Evolutionary conservation across 2,797 vertebrate species (phyloP), one percentile per base, ranked within the genome.

Genomic region (Enteromius unitaeniatus): DNA sequence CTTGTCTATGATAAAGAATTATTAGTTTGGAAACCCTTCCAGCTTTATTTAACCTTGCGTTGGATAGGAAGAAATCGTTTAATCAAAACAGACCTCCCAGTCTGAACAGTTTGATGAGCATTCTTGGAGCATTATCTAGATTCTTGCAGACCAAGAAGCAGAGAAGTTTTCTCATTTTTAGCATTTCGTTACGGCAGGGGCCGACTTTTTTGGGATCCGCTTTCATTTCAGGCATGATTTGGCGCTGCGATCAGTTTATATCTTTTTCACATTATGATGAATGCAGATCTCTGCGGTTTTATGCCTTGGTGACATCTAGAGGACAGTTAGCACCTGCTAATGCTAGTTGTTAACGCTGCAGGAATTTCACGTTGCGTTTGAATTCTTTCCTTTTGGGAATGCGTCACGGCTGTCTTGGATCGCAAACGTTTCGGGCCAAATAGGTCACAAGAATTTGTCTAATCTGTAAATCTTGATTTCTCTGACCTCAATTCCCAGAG

Each of bases 1-100:
- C 79, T 86, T 76, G 81, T 82, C 79, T n/a, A 23, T 84, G 83
- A 85, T 88, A 82, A 84, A 82, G 72, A 75, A 73, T 80, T 84
- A 83, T 82, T 86, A 79, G 79, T 81, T 84, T 64, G 64, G 77
- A 85, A 78, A 34, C 74, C 26, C 34, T 31, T 80, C 62, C 37
- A 82, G 81, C 79, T 85, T 85, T 85, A 78, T 88, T 88, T 86
- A 88, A 88, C 84, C 80, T 88, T 65, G 83, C 64, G 65, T 81
- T 55, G 80, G 73, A 84, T 69, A 42, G 76, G 65, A 87, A 68
- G 69, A 75, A 68, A 68, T 64, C 65, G 23, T 58, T 82, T 19
- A 80, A 47, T 84, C 76, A 60, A 79, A 83, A 64, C 69, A 81
- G 81, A 81, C 86, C 84, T 88, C 79, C 86, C 79, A 68, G 68